A percentile compares a stretch with the other conserved stretches of the same genome.
Conservation (phyloP, 2,888 invertebrate species). For the Luperina testacea region DNA sequence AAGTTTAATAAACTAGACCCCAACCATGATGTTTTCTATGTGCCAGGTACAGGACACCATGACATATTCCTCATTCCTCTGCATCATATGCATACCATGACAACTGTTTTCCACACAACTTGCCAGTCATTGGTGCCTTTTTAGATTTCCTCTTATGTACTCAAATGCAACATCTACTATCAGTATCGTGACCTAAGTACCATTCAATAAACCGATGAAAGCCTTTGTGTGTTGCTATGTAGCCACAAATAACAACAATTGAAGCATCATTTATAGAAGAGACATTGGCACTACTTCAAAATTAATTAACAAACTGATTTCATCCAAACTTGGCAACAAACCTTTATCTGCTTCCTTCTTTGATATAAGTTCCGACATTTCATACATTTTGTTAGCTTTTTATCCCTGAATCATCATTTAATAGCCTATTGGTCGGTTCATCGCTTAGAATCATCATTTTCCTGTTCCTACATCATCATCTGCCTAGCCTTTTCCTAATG, state of each 20-base stretch:
- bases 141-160: not conserved
- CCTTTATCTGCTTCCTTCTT: conserved; percentile 45
- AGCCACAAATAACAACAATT: conserved; percentile 23
- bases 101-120: not conserved
- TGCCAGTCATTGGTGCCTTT: not conserved
- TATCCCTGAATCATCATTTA: conserved; percentile 3
- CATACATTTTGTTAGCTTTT: not conserved
- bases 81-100: not conserved
- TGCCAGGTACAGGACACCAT: not conserved
- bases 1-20: not conserved
- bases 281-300: conserved; percentile 52
- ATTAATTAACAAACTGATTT: conserved; percentile 38
- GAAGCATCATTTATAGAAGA: conserved; percentile 36
- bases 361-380: conserved; percentile 18
- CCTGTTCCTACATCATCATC: not conserved
- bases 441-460: not conserved
- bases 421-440: not conserved
- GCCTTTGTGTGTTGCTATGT: conserved; percentile 31
- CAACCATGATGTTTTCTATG: not conserved
- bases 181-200: not conserved
- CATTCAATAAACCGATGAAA: not conserved
- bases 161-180: not conserved
- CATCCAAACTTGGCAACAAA: conserved; percentile 45
- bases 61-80: not conserved
- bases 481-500: not conserved